Base-by-base conservation (phyloP, 2,113 vertebrate species). In the Otocyon megalotis region DNA sequence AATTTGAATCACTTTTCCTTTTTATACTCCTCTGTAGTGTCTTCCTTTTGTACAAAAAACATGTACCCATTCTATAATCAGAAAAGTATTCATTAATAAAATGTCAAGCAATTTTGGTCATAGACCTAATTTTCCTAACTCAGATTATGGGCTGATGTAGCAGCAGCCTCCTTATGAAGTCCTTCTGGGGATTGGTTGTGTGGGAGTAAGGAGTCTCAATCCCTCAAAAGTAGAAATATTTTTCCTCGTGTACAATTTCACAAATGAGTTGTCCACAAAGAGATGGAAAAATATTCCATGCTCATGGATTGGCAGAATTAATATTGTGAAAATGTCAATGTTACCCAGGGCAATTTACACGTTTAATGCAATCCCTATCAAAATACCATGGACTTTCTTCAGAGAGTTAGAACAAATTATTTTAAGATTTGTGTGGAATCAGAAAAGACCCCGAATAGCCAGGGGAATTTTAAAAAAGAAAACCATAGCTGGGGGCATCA, bases 31-130 rank as follows among this genome's bases (percentile, higher is more conserved):
- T 89, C 65, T 95, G 54, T 50, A 48, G 43, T 71, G n/a, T 69
- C n/a, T 65, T n/a, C 37, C 20, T 97, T 91, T 87, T 76, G 60
- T 50, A 63, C 22, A 83, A 50, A 62, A 96, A 96, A 56, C n/a
- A 81, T 35, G 10, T 50, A 62, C 54, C 14, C 32, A 22, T 35
- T 91, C 62, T 72, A 65, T 58, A 77, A 88, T 77, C 53, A 97
- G 81, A 53, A 58, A 88, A 79, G 1, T 8, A 83, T 24, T 82
- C 48, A 62, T 92, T 72, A 54, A 92, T 80, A 65, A 93, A 89
- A 3, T 63, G 8, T 24, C 24, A n/a, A 94, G 48, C 16, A 77
- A 88, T 67, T 69, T 87, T 71, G 63, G 43, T 72, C 74, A 76
- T 16, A 74, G 37, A 30, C 14, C 72, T 85, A 94, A 62, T 85